Evolutionary conservation across 2,113 vertebrate genomes (phyloP), one percentile per base, ranked within the genome.

Genomic region (Zapus hudsonius): DNA sequence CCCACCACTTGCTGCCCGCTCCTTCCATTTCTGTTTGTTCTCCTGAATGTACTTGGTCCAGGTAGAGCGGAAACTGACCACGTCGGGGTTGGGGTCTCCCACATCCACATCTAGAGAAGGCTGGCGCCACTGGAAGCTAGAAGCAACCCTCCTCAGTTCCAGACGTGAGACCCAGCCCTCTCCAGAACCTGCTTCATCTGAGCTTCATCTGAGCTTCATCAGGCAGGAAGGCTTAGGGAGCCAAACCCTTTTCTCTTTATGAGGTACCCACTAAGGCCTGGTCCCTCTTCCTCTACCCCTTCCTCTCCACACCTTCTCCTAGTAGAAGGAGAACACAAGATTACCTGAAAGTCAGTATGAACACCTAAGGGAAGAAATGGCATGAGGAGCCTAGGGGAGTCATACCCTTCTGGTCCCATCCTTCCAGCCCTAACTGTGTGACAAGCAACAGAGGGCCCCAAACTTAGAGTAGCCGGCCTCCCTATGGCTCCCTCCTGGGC

Each of bases 11-110:
- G 98, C 98, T 3, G 98, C 98, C 90, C 98, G 97, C 63, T 99
- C 99, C 97, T 99, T 99, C 99, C 99, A 99, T 93, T 99, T 99
- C 94, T 99, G 98, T 96, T 99, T 99, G 98, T 99, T 99, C 97
- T 99, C 99, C 95, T 99, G 99, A 79, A 99, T 99, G 97, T 99
- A 98, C 83, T 98, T 98, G 80, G 97, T 98, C 99, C 99, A 99
- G 4, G 98, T 99, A 67, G 99, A 98, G 55, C 99, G 98, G 97
- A 99, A 99, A 75, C 98, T 98, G 89, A 98, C 98, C 95, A 99
- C 98, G 84, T 99, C 99, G 0, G 99, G 98, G 3, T 99, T 99
- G 96, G 99, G 97, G 90, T 99, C 99, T 85, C 98, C 98, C 2
- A 99, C 97, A 83, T 99, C 99, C 93, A 99, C 98, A 0, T 99